Evolutionary conservation across 2,888 invertebrate species (phyloP), one percentile per base, ranked within the genome.

Genomic region (Gisinianus flammeolus): DNA sequence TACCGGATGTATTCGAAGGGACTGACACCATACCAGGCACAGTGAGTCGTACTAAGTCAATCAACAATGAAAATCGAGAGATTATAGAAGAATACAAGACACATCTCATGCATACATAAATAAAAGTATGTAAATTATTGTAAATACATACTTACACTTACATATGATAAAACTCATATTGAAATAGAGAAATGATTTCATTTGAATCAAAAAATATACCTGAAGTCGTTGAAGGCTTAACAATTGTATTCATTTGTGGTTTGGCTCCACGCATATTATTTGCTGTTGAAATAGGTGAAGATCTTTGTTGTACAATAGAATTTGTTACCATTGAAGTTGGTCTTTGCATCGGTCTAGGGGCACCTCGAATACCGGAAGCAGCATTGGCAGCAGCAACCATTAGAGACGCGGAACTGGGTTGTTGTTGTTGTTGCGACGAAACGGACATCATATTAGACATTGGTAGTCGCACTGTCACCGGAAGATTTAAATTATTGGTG

Each of bases 391-490:
- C 80, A 31, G 44, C 52, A 77, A 73, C 30, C 8, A 71, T 77
- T 0, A 62, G 66, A 6, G 66, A 64, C 26, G 71, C 71, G n/a
- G 62, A 62, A 30, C 44, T 22, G 22, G 68, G 76, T 19, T 71
- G 35, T 26, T 44, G 35, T 56, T 33, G 35, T 35, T 69, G 69
- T n/a, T 74, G 31, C 16, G 75, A 56, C 6, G 54, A 76, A 16
- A 73, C 78, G 4, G 77, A 69, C 0, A 79, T 76, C 26, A 79
- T 76, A 58, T 52, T 64, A n/a, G 83, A 83, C 0, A 80, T 79
- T 10, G 83, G 84, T 22, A 83, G 75, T 58, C 84, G 62, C 0
- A 83, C 82, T 2, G 83, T 80, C 10, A 82, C 80, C 5, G 83
- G 81, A 4, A 82, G 76, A 79, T 80, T 83, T 22, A 72, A 12